Percentiles rank a stretch among this genome's conserved stretches.
phyloP scores from a whole-genome alignment of 2,113 vertebrate genomes.

The Nothocercus julius region DNA sequence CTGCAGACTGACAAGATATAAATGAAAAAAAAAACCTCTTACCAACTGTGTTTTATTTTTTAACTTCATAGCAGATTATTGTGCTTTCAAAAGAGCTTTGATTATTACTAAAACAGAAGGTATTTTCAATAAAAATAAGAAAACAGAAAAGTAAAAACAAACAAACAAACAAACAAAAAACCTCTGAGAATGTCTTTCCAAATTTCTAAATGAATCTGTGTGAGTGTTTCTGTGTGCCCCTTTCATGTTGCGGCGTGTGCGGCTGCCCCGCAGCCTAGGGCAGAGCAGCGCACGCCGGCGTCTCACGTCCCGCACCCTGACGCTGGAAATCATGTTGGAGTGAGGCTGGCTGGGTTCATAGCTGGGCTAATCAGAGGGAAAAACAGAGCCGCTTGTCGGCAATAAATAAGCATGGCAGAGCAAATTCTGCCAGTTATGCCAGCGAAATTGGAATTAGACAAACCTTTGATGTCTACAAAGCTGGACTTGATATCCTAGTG shows the following conservation, averaged over 20 bases:
- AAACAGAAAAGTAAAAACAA: fast-evolving
- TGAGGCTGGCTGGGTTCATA: background rate
- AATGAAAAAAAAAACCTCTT: background rate
- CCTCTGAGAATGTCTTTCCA: background rate
- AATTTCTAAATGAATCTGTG: background rate
- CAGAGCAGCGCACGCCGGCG: background rate
- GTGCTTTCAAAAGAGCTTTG: background rate
- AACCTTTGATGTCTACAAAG: constrained; percentile 39
- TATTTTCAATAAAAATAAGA: background rate
- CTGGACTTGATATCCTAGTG: background rate
- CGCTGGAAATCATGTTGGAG: fast-evolving
- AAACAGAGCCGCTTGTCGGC: background rate
- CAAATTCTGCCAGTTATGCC: background rate
- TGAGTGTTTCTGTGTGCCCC: background rate
- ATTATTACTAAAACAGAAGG: background rate
- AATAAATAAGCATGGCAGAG: background rate
- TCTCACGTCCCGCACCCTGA: background rate
- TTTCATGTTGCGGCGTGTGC: background rate
- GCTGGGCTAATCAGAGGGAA: background rate
- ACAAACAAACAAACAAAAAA: too few relatives aligned
- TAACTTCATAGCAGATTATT: background rate
- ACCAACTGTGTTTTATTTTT: background rate
- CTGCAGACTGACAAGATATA: background rate
- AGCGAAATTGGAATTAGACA: constrained; percentile 5
- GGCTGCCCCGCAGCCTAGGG: background rate